These are phyloP conservation scores for Chrysopa pallens DNA, from an alignment of 1,140 invertebrate species.

Conservation along the genomic window DNA sequence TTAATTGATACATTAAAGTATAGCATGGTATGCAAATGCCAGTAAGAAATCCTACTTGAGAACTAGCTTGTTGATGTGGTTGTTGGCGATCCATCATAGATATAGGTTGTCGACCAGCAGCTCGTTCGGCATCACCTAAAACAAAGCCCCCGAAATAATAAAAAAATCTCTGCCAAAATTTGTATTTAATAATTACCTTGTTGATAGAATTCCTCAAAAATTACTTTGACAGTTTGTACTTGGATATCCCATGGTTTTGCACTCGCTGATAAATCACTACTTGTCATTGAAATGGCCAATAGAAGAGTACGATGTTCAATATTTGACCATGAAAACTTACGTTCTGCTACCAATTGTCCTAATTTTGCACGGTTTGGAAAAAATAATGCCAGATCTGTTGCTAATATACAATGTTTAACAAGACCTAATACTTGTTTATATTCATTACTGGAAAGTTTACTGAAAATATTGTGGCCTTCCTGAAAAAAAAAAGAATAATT, in stretches of 20 bases:
- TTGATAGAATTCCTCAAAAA: slow-evolving; percentile 75
- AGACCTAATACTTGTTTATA: slow-evolving; percentile 59
- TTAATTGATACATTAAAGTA: slow-evolving; percentile 39
- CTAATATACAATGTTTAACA: slow-evolving; percentile 66
- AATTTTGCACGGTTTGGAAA: slow-evolving; percentile 56
- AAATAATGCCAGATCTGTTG: slow-evolving; percentile 66
- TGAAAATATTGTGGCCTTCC: slow-evolving; percentile 69
- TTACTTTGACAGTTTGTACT: slow-evolving; percentile 58
- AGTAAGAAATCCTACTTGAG: slow-evolving; percentile 61
- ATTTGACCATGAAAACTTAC: slow-evolving; percentile 40
- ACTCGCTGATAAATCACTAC: slow-evolving; percentile 64
- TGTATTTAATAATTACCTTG: slow-evolving; percentile 27
- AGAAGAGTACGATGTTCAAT: slow-evolving; percentile 41
- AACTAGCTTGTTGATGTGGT: slow-evolving; percentile 48
- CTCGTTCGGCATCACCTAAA: slow-evolving; percentile 47
- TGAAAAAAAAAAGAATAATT: slow-evolving; percentile 21
- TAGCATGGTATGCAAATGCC: slow-evolving; percentile 73
- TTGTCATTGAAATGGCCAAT: slow-evolving; percentile 63
- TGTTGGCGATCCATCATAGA: slow-evolving; percentile 70
- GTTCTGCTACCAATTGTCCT: slow-evolving; percentile 31
- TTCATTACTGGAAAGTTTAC: slow-evolving; percentile 47
- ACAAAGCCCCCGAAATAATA: background rate
- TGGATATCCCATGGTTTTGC: slow-evolving; percentile 75
- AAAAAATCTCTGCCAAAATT: background rate
- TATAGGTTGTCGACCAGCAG: slow-evolving; percentile 46